Evolutionary conservation across 1,140 invertebrate species (phyloP).

Genomic region (Idris sp.): DNA sequence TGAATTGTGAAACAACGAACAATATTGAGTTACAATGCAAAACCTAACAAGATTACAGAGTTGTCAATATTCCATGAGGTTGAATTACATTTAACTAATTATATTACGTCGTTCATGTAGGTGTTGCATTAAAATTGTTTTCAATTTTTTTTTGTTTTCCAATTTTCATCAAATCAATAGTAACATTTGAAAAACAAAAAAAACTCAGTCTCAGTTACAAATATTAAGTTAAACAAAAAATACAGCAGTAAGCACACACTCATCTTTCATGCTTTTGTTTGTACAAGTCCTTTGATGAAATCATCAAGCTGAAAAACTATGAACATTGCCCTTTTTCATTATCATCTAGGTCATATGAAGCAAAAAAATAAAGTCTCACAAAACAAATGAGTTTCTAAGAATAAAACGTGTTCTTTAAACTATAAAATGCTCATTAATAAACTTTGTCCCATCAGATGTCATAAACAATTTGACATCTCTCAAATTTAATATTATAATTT

Average conservation of each 20-base stretch:
- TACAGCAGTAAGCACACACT: neutral
- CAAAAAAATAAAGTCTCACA: no score
- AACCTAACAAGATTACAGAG: conserved; percentile 10
- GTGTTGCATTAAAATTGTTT: neutral
- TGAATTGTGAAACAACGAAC: conserved; percentile 5
- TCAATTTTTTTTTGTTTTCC: no score
- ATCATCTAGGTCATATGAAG: conserved; percentile 1
- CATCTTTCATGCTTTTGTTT: conserved; percentile 2
- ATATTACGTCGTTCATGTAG: neutral
- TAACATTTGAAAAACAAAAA: no score
- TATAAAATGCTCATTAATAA: neutral
- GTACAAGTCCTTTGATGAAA: conserved; percentile 14
- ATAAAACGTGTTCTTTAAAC: neutral
- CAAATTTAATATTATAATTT: no score
- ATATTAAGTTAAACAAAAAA: no score
- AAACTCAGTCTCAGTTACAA: no score
- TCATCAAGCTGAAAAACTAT: conserved; percentile 6
- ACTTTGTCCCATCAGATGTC: neutral
- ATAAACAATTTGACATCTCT: neutral
- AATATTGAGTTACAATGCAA: conserved; percentile 18
- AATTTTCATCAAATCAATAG: no score
- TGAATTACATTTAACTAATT: conserved; percentile 8
- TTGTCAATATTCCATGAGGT: conserved; percentile 6
- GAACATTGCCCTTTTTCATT: conserved; percentile 14
- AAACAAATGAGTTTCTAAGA: conserved; percentile 9